These are phyloP conservation scores for Rutilus rutilus DNA, from an alignment of 2,113 vertebrate species.

Conservation along the genomic window DNA sequence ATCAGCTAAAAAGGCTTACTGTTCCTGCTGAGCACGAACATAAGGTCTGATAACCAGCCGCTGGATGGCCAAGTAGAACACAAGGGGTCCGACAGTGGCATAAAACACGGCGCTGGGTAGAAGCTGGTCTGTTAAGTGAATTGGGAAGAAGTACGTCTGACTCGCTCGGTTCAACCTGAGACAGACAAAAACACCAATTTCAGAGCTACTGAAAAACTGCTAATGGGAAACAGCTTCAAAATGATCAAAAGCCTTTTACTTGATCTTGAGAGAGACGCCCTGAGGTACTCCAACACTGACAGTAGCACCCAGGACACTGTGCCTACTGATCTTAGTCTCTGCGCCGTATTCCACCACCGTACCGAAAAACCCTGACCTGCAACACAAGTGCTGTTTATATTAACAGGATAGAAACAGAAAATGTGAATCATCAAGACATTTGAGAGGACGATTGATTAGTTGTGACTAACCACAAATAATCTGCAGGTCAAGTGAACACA, in stretches of 20 bases:
- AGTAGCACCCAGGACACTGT: constrained; percentile 91
- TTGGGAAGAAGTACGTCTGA: constrained; percentile 97
- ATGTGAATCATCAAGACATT: background rate
- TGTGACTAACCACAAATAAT: background rate
- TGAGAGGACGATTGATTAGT: background rate
- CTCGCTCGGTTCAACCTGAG: constrained; percentile 93
- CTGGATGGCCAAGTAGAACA: constrained; percentile 91
- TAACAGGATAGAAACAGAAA: constrained; percentile 2
- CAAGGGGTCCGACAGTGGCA: constrained; percentile 92
- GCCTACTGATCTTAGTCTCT: constrained; percentile 95
- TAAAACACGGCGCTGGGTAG: constrained; percentile 97
- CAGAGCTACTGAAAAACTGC: background rate
- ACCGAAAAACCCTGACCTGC: constrained; percentile 94
- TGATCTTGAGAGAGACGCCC: constrained; percentile 96
- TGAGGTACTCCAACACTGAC: constrained; percentile 95
- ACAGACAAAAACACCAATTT: constrained; percentile 20
- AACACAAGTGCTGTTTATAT: constrained; percentile 30
- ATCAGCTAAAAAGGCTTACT: constrained; percentile 79
- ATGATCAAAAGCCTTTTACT: constrained; percentile 77
- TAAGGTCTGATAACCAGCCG: constrained; percentile 93
- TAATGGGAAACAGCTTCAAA: background rate
- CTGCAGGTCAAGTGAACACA: background rate
- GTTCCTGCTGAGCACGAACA: constrained; percentile 90
- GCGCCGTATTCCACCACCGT: constrained; percentile 95
- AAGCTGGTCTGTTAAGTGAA: constrained; percentile 96